phyloP scores from a whole-genome alignment of 2,113 vertebrate genomes.

The Salvator merianae region DNA sequence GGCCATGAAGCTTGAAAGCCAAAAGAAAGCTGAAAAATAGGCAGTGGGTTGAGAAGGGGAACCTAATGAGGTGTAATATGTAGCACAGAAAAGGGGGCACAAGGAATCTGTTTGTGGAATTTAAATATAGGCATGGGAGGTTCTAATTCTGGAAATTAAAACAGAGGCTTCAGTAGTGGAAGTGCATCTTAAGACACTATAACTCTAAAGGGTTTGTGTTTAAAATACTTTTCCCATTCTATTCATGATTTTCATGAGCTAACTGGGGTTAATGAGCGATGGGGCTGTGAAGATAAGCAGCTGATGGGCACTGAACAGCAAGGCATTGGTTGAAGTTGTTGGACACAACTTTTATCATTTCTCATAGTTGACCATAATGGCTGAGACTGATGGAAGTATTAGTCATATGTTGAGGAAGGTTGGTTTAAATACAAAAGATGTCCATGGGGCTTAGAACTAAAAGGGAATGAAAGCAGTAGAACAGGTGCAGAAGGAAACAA shows the following conservation, averaged over 20 bases:
- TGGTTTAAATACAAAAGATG: not conserved
- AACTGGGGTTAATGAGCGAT: not conserved
- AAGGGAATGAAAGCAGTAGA: not conserved
- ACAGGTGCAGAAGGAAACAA: not conserved
- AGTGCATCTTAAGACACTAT: too few species aligned
- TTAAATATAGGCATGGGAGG: too few species aligned
- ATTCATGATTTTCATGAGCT: too few species aligned
- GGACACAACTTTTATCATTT: not conserved
- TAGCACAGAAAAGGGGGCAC: not conserved
- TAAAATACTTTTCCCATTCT: too few species aligned
- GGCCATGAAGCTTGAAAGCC: not conserved
- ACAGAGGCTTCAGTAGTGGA: too few species aligned
- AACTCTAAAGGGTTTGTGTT: too few species aligned
- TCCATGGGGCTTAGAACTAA: not conserved
- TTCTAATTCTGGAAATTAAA: too few species aligned
- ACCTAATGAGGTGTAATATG: not conserved
- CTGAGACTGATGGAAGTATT: not conserved
- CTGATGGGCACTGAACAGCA: not conserved
- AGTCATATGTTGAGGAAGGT: not conserved
- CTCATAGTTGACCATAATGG: not conserved
- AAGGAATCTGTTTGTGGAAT: not conserved
- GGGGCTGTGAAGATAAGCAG: not conserved
- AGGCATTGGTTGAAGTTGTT: not conserved
- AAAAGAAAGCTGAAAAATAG: not conserved
- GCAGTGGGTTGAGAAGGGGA: not conserved